A percentile compares a stretch with the other conserved stretches of the same genome.
These are phyloP conservation scores for Synergus itoensis DNA, from an alignment of 2,888 invertebrate genomes.

Conservation along the genomic window DNA sequence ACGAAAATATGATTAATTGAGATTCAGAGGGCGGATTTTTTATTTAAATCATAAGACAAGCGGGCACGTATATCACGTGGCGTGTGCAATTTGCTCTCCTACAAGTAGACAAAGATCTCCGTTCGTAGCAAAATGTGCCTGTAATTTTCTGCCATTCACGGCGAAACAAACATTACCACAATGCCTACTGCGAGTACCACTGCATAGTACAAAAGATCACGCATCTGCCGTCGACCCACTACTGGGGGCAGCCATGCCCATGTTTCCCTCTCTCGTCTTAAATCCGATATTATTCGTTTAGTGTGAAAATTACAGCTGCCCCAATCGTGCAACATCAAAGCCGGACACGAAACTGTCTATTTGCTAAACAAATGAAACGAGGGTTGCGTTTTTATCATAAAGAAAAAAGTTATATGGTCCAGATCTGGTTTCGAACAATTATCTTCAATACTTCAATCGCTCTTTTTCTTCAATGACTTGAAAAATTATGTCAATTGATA, in stretches of 20 bases:
- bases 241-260: conserved; percentile 34
- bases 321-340: conserved; percentile 10
- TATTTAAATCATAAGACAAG: background rate
- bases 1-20: background rate
- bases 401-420: background rate
- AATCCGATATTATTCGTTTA: conserved; percentile 38
- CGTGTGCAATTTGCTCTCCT: conserved; percentile 33
- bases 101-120: conserved; percentile 19
- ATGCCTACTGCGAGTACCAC: conserved; percentile 47
- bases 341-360: conserved; percentile 16
- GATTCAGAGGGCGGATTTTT: background rate
- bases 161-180: conserved; percentile 55
- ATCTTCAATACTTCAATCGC: background rate
- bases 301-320: conserved; percentile 33
- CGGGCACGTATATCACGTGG: background rate
- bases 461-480: background rate
- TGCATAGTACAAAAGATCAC: conserved; percentile 54
- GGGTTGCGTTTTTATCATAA: background rate
- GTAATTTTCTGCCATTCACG: conserved; percentile 53
- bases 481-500: background rate
- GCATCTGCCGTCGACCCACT: conserved; percentile 51
- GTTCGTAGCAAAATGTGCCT: conserved; percentile 44
- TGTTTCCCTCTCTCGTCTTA: conserved; percentile 25
- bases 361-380: conserved; percentile 19
- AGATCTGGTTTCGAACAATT: background rate